These are phyloP conservation scores for Drosophila multiciliata DNA, from an alignment of 2,888 invertebrate genomes.

Conservation along the genomic window DNA sequence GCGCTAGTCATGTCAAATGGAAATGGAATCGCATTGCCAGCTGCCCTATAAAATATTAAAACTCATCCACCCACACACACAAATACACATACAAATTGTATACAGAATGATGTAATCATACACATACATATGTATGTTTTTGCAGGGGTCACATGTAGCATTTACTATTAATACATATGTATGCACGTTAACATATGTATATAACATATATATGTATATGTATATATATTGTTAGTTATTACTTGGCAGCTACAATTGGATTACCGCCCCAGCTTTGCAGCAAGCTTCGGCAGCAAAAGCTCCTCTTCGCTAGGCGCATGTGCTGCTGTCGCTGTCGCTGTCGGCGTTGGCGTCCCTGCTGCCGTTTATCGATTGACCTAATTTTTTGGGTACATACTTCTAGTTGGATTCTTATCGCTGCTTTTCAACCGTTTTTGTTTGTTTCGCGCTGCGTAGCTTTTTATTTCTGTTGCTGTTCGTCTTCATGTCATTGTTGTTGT, in stretches of 20 bases:
- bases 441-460: conserved; percentile 8
- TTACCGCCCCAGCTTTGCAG: conserved; percentile 47
- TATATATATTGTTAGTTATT: conserved; percentile 52
- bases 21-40: conserved; percentile 57
- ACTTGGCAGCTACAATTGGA: conserved; percentile 66
- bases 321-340: conserved; percentile 40
- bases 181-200: neutral
- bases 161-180: conserved; percentile 20
- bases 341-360: conserved; percentile 12
- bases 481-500: neutral
- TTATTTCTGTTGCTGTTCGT: neutral
- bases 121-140: conserved; percentile 4
- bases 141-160: conserved; percentile 34
- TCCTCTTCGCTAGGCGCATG: conserved; percentile 61
- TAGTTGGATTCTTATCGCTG: conserved; percentile 33
- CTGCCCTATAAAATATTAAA: conserved; percentile 75
- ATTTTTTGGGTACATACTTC: conserved; percentile 52
- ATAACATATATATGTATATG: conserved; percentile 16
- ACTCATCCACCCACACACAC: conserved; percentile 41
- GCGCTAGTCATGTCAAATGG: conserved; percentile 35
- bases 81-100: conserved; percentile 1
- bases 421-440: conserved; percentile 4
- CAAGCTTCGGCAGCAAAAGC: conserved; percentile 45
- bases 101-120: conserved; percentile 60
- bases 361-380: conserved; percentile 75